Evolutionary conservation across 2,113 vertebrate species (phyloP), one percentile per base, ranked within the genome.

Genomic region (Myotis lucifugus): DNA sequence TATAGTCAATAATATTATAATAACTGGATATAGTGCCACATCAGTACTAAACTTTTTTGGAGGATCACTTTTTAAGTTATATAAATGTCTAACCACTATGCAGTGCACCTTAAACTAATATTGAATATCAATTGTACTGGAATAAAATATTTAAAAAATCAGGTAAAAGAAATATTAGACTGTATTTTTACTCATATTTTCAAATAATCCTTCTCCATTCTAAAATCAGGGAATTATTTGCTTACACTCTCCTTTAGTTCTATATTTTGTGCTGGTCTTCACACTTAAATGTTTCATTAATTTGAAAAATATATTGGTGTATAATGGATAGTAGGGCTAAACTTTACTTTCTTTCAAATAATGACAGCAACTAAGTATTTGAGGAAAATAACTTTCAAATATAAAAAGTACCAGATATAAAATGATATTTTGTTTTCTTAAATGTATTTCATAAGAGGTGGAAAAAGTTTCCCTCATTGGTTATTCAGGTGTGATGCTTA

Each of bases 341-440:
- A 72, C 14, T 72, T 82, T 84, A 72, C 15, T 93, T 82, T 78
- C 25, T 90, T 83, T 11, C 0, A 90, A 13, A 72, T 72, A 66
- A 42, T 92, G 25, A 34, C 17, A 83, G 13, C 10, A 83, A 64
- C 29, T 90, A 85, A 94, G 69, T 91, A 78, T 72, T 83, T 88
- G 48, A 92, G 12, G n/a, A 37, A 69, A 91, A 77, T 85, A 84
- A 66, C 77, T 48, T 88, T 91, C 27, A 92, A 85, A 94, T 93
- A 83, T 89, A 61, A 94, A 95, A 96, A 59, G 18, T 83, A 88
- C 17, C n/a, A 42, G 40, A 13, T 70, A 42, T 23, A 14, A 32
- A 93, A 89, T 88, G 12, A 79, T 90, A 4, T 88, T 95, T 91
- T 27, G 6, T 85, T 93, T 97, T 90, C 32, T 73, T 78, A 94